phyloP scores from a whole-genome alignment of 1,140 invertebrate genomes.

The Danaus plexippus region DNA sequence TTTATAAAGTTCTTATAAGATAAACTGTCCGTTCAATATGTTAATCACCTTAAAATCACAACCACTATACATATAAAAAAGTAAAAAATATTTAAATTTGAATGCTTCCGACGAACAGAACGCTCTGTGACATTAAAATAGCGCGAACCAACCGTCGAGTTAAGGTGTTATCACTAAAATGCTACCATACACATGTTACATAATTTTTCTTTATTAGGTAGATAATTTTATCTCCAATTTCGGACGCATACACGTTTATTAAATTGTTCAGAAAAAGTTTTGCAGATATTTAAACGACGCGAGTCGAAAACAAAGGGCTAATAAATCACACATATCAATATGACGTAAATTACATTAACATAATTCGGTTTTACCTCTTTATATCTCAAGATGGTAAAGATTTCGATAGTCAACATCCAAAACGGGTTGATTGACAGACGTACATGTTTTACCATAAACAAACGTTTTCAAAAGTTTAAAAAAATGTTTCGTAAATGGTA shows the following conservation, averaged over 20 bases:
- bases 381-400: conserved; percentile 44
- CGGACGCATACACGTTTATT: conserved; percentile 21
- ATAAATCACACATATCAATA: conserved; percentile 24
- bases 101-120: conserved; percentile 1
- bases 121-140: conserved; percentile 10
- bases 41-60: too few species aligned
- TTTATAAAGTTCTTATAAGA: too few species aligned
- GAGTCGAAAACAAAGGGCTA: conserved; percentile 16
- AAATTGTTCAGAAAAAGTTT: conserved; percentile 7
- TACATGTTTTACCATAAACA: conserved; percentile 47
- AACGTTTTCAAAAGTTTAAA: conserved; percentile 29
- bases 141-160: conserved; percentile 34
- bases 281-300: background rate
- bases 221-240: conserved; percentile 50
- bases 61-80: too few species aligned
- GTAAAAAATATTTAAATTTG: too few species aligned
- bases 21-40: too few species aligned
- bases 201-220: conserved; percentile 52
- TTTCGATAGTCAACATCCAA: conserved; percentile 46
- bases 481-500: too few species aligned
- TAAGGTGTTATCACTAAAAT: conserved; percentile 45
- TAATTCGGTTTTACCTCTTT: conserved; percentile 21
- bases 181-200: conserved; percentile 40
- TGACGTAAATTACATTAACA: conserved; percentile 30
- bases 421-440: conserved; percentile 57